phyloP scores from a whole-genome alignment of 2,113 vertebrate genomes.

The Zeus faber region DNA sequence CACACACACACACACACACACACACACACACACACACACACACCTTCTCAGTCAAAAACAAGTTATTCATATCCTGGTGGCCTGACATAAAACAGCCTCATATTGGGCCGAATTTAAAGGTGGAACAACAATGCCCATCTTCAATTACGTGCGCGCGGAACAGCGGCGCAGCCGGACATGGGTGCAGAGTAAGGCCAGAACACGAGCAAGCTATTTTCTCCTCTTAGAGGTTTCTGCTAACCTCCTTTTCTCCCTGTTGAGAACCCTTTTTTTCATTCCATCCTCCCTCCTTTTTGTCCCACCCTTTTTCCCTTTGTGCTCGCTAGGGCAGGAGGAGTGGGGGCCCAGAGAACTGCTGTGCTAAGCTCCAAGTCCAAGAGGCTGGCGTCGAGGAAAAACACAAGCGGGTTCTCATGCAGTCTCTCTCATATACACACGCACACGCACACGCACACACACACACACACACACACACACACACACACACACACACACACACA shows the following conservation, averaged over 20 bases:
- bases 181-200: constrained; percentile 39
- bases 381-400: constrained; percentile 33
- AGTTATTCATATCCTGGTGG: too few relatives aligned
- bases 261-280: constrained; percentile 47
- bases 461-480: too few relatives aligned
- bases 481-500: too few relatives aligned
- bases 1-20: too few relatives aligned
- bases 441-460: too few relatives aligned
- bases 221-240: constrained; percentile 58
- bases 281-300: constrained; percentile 48
- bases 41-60: too few relatives aligned
- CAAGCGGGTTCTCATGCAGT: neutral
- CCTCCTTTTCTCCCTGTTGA: constrained; percentile 53
- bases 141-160: constrained; percentile 28
- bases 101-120: too few relatives aligned
- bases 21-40: too few relatives aligned
- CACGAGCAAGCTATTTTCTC: constrained; percentile 53
- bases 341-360: constrained; percentile 54
- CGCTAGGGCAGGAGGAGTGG: constrained; percentile 43
- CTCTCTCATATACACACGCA: neutral
- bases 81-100: too few relatives aligned
- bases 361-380: constrained; percentile 53
- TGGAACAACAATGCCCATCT: constrained; percentile 19
- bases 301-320: constrained; percentile 66
- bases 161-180: constrained; percentile 20